Evolutionary conservation across 2,888 invertebrate genomes (phyloP).

Genomic region (Hemistola chrysoprasaria): DNA sequence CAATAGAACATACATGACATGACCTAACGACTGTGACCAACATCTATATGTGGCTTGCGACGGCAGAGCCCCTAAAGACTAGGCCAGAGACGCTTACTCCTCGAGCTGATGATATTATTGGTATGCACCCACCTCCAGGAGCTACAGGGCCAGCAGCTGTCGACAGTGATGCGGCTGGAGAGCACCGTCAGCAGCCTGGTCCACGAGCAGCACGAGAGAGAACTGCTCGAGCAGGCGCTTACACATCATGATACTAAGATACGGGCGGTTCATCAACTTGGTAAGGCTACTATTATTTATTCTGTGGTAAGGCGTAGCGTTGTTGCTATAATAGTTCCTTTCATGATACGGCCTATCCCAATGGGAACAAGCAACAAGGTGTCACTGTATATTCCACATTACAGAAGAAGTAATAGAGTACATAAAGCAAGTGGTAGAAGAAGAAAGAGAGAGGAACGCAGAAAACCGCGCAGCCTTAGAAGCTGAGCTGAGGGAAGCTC

Average conservation of each 20-base stretch:
- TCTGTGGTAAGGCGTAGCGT: too few species aligned
- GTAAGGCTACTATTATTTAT: too few species aligned
- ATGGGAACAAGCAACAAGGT: too few species aligned
- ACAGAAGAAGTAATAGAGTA: slow-evolving; percentile 70
- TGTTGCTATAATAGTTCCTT: too few species aligned
- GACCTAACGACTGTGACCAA: too few species aligned
- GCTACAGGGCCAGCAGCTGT: slow-evolving; percentile 76
- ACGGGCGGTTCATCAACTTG: slow-evolving; percentile 58
- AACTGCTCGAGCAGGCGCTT: slow-evolving; percentile 67
- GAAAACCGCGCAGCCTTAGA: slow-evolving; percentile 60
- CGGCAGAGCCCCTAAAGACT: too few species aligned
- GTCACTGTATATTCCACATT: slow-evolving; percentile 22
- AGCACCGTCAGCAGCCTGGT: slow-evolving; percentile 69
- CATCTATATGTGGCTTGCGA: too few species aligned
- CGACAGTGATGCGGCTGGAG: slow-evolving; percentile 73
- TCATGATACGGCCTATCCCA: too few species aligned
- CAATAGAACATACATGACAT: too few species aligned
- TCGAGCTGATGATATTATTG: too few species aligned
- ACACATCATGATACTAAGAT: slow-evolving; percentile 70
- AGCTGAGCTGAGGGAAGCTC: slow-evolving; percentile 57
- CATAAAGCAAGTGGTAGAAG: slow-evolving; percentile 64
- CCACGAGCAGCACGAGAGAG: slow-evolving; percentile 71
- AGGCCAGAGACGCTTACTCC: too few species aligned
- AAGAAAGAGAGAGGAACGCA: slow-evolving; percentile 64
- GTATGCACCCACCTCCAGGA: slow-evolving; percentile 44